Conservation (phyloP, 1,140 invertebrate species). For the Philotrypesis tridentata region DNA sequence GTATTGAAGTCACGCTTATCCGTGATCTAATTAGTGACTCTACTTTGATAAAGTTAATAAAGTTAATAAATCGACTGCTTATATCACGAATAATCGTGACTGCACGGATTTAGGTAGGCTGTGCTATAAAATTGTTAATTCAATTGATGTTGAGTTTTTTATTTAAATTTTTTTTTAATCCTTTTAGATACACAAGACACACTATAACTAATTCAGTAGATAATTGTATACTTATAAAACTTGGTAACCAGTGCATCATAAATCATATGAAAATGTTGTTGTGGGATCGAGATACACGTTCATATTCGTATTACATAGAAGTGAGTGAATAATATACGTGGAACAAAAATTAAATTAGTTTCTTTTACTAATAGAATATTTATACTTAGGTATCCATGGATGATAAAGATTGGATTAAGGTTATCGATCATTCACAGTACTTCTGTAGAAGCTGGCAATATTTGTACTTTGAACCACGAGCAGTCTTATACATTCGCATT, state of each 20-base stretch:
- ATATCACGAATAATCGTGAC: too few relatives aligned
- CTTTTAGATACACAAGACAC: slow-evolving; percentile 89
- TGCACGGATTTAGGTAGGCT: too few relatives aligned
- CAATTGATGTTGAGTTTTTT: slow-evolving; percentile 2
- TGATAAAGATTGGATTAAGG: slow-evolving; percentile 93
- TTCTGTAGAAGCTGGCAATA: slow-evolving; percentile 97
- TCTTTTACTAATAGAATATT: slow-evolving; percentile 19
- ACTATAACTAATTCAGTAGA: slow-evolving; percentile 88
- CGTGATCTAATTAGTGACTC: too few relatives aligned
- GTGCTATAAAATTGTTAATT: too few relatives aligned
- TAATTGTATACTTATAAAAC: slow-evolving; percentile 89
- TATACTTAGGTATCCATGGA: slow-evolving; percentile 87
- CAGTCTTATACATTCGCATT: slow-evolving; percentile 91
- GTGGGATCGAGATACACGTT: slow-evolving; percentile 95
- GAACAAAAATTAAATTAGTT: background rate
- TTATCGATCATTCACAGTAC: slow-evolving; percentile 93
- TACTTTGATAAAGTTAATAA: too few relatives aligned
- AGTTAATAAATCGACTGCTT: too few relatives aligned
- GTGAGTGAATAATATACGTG: slow-evolving; percentile 52
- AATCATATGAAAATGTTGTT: slow-evolving; percentile 95
- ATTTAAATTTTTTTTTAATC: background rate
- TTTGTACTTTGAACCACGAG: slow-evolving; percentile 92
- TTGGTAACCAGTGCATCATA: slow-evolving; percentile 91
- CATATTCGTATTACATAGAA: slow-evolving; percentile 97
- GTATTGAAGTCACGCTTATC: too few relatives aligned